Percentiles rank a stretch among this genome's conserved stretches.
Conservation (phyloP, 2,888 invertebrate species). For the Diarsia brunnea region DNA sequence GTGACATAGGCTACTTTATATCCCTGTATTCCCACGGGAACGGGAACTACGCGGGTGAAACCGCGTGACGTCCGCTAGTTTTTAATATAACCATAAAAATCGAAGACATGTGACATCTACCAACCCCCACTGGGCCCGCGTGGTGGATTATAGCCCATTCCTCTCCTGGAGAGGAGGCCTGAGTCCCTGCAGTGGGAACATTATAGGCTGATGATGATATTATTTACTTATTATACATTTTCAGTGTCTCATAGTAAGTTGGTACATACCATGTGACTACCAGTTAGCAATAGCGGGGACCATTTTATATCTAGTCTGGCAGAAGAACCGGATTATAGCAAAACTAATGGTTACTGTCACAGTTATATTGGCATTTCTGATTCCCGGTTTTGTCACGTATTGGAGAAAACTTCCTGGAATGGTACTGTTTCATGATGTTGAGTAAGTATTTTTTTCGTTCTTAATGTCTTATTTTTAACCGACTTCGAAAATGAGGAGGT, state of each 20-base stretch:
- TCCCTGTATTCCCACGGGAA: too few relatives aligned
- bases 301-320: slow-evolving; percentile 34
- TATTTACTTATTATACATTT: background rate
- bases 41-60: too few relatives aligned
- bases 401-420: slow-evolving; percentile 41
- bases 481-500: too few relatives aligned
- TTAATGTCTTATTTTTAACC: background rate
- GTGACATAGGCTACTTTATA: too few relatives aligned
- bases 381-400: slow-evolving; percentile 46
- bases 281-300: slow-evolving; percentile 52
- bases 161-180: too few relatives aligned
- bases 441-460: slow-evolving; percentile 31
- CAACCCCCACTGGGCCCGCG: too few relatives aligned
- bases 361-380: slow-evolving; percentile 9
- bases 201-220: too few relatives aligned
- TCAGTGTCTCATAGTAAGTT: slow-evolving; percentile 47
- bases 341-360: slow-evolving; percentile 3
- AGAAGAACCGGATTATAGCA: slow-evolving; percentile 19
- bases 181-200: too few relatives aligned
- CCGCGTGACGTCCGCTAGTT: too few relatives aligned
- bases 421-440: slow-evolving; percentile 29
- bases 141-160: too few relatives aligned
- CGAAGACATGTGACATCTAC: too few relatives aligned
- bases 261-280: slow-evolving; percentile 58
- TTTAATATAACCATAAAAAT: too few relatives aligned